Evolutionary conservation across 30 jellyfish, hydroid and myxozoan genomes (phyloP).

Genomic region (Rhopilema esculentum): DNA sequence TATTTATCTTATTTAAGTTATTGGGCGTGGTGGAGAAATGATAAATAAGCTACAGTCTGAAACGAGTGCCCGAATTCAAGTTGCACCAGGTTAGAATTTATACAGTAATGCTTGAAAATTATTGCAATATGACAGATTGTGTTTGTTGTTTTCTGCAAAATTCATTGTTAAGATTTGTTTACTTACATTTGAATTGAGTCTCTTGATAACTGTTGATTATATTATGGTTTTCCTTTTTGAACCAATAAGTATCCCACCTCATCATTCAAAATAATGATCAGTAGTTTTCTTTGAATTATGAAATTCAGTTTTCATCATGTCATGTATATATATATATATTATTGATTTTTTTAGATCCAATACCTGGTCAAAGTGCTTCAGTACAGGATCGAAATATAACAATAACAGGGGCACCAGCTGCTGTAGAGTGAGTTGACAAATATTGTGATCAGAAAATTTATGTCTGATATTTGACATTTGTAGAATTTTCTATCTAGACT

Average conservation of each 20-base stretch:
- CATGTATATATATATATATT: background rate
- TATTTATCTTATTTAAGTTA: slow-evolving; percentile 44
- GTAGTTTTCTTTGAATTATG: no score
- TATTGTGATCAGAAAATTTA: background rate
- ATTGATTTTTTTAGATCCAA: slow-evolving; percentile 73
- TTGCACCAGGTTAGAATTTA: slow-evolving; percentile 86
- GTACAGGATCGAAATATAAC: slow-evolving; percentile 82
- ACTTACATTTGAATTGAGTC: no score
- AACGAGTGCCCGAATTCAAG: slow-evolving; percentile 95
- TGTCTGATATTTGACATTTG: background rate
- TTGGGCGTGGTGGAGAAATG: slow-evolving; percentile 99
- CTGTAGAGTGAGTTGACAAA: slow-evolving; percentile 80
- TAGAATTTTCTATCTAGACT: no score
- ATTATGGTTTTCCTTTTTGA: no score
- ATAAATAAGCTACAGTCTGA: slow-evolving; percentile 91
- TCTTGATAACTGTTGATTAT: no score
- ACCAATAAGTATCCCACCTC: no score
- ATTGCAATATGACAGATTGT: background rate
- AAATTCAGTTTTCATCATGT: background rate
- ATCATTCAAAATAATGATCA: no score
- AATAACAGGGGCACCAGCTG: slow-evolving; percentile 87
- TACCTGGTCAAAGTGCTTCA: slow-evolving; percentile 73
- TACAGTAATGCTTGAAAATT: background rate
- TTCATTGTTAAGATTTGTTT: no score
- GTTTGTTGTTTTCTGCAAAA: no score